Evolutionary conservation across 2,888 invertebrate species (phyloP).

Genomic region (Pristionchus exspectatus): DNA sequence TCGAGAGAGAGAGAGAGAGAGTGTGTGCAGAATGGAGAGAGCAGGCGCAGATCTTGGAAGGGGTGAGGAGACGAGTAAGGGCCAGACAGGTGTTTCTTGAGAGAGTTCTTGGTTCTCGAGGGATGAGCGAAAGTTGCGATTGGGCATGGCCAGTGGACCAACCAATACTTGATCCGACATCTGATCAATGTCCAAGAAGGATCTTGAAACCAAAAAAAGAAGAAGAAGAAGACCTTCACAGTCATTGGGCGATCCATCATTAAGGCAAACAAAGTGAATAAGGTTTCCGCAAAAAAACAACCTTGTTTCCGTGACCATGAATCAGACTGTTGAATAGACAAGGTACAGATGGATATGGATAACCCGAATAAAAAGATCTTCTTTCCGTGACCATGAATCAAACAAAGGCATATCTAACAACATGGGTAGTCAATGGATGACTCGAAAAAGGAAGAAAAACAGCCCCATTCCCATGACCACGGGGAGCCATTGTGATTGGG

Average conservation of each 20-base stretch:
- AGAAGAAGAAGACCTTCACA: background rate
- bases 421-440: too few relatives aligned
- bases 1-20: background rate
- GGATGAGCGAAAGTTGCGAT: background rate
- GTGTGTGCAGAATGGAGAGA: background rate
- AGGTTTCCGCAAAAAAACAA: background rate
- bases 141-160: background rate
- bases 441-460: background rate
- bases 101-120: background rate
- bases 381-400: too few relatives aligned
- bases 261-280: background rate
- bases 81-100: conserved; percentile 18
- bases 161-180: too few relatives aligned
- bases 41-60: background rate
- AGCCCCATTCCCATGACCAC: background rate
- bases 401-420: too few relatives aligned
- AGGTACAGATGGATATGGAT: background rate
- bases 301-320: background rate
- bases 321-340: background rate
- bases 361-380: background rate
- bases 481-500: background rate
- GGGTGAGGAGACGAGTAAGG: background rate
- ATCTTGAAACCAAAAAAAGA: background rate
- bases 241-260: background rate
- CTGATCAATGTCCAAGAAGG: background rate